Conservation (phyloP, 2,888 invertebrate genomes). For the Apamea sordens region DNA sequence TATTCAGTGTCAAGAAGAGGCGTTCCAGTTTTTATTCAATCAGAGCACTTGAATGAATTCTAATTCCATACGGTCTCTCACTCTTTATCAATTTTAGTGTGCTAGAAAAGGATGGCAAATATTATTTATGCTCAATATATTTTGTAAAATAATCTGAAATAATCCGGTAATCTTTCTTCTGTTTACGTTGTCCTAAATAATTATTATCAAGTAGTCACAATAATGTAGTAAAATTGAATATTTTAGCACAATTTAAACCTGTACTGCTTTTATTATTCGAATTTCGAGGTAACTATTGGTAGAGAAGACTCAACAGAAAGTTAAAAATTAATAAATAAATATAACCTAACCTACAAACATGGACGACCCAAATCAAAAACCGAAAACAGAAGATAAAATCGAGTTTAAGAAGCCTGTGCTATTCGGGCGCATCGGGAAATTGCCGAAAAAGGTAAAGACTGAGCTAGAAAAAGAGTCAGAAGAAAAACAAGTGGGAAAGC, state of each 20-base stretch:
- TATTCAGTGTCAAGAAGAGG: background rate
- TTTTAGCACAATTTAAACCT: background rate
- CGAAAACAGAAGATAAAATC: constrained; percentile 69
- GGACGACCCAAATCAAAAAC: constrained; percentile 64
- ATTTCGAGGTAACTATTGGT: background rate
- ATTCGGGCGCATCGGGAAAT: constrained; percentile 88
- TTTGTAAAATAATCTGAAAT: background rate
- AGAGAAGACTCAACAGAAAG: background rate
- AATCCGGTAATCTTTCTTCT: background rate
- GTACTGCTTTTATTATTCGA: background rate
- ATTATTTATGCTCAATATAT: no score
- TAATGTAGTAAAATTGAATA: background rate
- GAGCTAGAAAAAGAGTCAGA: constrained; percentile 69
- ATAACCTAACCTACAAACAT: constrained; percentile 70
- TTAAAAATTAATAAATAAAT: background rate
- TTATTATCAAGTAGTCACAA: background rate
- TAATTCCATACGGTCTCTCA: background rate
- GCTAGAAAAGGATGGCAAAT: background rate
- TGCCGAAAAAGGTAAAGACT: constrained; percentile 84
- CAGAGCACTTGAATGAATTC: background rate
- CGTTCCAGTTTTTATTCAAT: background rate
- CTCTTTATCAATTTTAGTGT: background rate
- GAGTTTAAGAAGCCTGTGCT: constrained; percentile 90
- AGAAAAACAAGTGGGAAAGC: constrained; percentile 61
- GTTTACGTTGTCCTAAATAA: constrained; percentile 24